Percentiles rank a stretch among this genome's conserved stretches.
phyloP scores from a whole-genome alignment of 1,140 invertebrate genomes.

The Megathymus violae region DNA sequence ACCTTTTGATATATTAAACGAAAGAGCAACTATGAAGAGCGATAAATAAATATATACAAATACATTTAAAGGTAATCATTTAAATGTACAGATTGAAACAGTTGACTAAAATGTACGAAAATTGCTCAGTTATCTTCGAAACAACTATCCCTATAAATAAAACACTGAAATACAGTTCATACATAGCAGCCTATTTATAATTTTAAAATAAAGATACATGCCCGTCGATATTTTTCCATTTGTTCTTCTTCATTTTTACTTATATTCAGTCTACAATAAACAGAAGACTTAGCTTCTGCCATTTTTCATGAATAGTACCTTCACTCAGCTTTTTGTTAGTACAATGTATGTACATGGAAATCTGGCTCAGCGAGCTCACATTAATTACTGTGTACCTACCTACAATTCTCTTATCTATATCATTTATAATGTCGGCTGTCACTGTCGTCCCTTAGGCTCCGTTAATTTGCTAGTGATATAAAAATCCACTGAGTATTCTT shows the following conservation, averaged over 20 bases:
- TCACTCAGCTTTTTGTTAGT: slow-evolving; percentile 11
- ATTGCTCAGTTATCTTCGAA: too few relatives aligned
- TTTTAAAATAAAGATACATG: too few relatives aligned
- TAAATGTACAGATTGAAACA: too few relatives aligned
- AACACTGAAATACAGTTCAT: too few relatives aligned
- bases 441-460: slow-evolving; percentile 11
- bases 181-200: too few relatives aligned
- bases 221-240: too few relatives aligned
- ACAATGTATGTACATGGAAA: slow-evolving; percentile 20
- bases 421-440: slow-evolving; percentile 28
- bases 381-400: slow-evolving; percentile 24
- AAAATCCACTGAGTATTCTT: slow-evolving; percentile 16
- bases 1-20: too few relatives aligned
- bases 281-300: neutral
- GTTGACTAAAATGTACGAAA: too few relatives aligned
- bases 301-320: neutral
- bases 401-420: slow-evolving; percentile 20
- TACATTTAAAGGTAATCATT: too few relatives aligned
- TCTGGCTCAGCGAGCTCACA: slow-evolving; percentile 21
- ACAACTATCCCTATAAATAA: too few relatives aligned
- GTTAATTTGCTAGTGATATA: slow-evolving; percentile 28
- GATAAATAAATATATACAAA: too few relatives aligned
- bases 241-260: neutral
- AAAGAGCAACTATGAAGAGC: too few relatives aligned
- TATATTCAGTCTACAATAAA: neutral